A percentile compares a stretch with the other conserved stretches of the same genome.
Conservation (phyloP, 64 coral and sea anemone genomes). For the Pocillopora verrucosa region DNA sequence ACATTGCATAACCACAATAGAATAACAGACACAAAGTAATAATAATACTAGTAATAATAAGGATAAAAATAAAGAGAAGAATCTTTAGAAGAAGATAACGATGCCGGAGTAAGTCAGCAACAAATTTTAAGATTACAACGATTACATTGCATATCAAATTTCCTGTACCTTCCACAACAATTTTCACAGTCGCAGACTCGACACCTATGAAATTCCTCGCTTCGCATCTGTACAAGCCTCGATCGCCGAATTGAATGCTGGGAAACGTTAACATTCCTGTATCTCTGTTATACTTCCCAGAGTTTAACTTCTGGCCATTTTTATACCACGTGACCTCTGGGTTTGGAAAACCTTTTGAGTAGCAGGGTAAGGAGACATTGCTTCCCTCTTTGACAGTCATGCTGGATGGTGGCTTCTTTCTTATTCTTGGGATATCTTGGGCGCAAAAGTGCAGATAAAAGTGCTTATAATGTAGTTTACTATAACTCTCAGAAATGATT, state of each 20-base stretch:
- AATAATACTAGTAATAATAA: no score
- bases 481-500: not conserved
- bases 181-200: constrained; percentile 7
- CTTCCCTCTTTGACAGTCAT: constrained; percentile 42
- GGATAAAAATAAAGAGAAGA: no score
- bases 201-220: constrained; percentile 70
- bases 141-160: not conserved
- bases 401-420: constrained; percentile 8
- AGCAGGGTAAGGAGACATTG: constrained; percentile 43
- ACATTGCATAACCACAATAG: no score
- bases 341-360: constrained; percentile 56
- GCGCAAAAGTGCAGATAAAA: not conserved
- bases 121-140: not conserved
- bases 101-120: no score
- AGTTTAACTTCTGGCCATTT: constrained; percentile 8
- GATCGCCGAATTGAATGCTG: constrained; percentile 49
- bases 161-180: constrained; percentile 64
- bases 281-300: constrained; percentile 11
- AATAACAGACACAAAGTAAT: no score
- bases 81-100: no score
- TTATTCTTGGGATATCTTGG: constrained; percentile 51
- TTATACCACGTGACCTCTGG: constrained; percentile 79
- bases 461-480: not conserved
- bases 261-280: constrained; percentile 55
- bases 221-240: constrained; percentile 65